phyloP scores from a whole-genome alignment of 2,113 vertebrate genomes.

The Rhinolophus ferrumequinum region DNA sequence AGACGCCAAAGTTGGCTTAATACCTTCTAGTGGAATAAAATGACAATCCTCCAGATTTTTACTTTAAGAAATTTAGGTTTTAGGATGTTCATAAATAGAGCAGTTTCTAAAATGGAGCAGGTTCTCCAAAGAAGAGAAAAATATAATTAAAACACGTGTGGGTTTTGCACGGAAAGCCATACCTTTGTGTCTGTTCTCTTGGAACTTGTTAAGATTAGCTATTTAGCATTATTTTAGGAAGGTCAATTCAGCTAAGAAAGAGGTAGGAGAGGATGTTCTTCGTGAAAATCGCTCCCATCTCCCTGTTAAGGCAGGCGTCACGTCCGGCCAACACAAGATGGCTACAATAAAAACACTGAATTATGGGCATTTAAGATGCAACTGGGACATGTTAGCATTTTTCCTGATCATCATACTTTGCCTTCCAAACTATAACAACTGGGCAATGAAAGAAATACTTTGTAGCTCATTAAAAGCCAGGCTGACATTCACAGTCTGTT shows the following conservation, averaged over 20 bases:
- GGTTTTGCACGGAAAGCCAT: background rate
- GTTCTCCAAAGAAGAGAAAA: constrained; percentile 26
- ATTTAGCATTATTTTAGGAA: background rate
- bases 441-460: constrained; percentile 4
- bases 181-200: background rate
- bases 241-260: background rate
- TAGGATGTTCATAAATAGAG: background rate
- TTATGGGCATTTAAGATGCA: background rate
- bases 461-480: constrained; percentile 4
- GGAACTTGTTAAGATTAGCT: background rate
- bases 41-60: background rate
- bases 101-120: constrained; percentile 55
- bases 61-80: background rate
- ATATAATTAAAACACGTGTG: background rate
- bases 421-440: background rate
- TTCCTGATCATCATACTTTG: background rate
- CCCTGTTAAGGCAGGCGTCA: background rate
- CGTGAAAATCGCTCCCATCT: background rate
- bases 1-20: background rate
- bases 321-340: background rate
- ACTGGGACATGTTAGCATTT: background rate
- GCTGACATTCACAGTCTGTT: background rate
- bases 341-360: background rate
- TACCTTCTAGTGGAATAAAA: background rate
- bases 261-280: background rate